Base-by-base conservation (phyloP, 2,797 vertebrate genomes). In the Florisuga fusca region DNA sequence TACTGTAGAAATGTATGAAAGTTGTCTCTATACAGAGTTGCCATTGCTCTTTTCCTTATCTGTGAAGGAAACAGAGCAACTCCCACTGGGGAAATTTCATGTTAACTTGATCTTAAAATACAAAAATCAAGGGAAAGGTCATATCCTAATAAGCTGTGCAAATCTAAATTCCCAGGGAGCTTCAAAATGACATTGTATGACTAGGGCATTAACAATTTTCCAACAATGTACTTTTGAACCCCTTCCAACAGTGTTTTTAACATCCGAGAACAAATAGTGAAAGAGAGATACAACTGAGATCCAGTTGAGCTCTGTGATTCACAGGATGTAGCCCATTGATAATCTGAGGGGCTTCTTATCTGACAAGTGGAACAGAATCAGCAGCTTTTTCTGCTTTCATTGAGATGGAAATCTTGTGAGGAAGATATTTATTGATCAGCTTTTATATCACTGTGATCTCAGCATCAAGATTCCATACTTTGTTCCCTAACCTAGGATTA, bases 51-150 rank as follows among this genome's bases (percentile, higher is more conserved):
- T 96, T 99, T 98, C 97, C 97, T 99, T 98, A 98, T 99, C 98
- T 98, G 97, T 81, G 94, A 95, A 99, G 99, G 99, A 99, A 99
- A 98, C 98, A 93, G 97, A 97, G 93, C 91, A 97, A 97, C 97
- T 98, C 99, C 98, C 99, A 96, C 94, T 98, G 98, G 99, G 98
- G 98, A 98, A 98, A 98, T 99, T 98, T 98, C 96, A 97, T 98
- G 97, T 98, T 98, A 98, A 98, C 98, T 98, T 84, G 97, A 98
- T 98, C 98, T 98, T 99, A 99, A 99, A 99, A 99, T 98, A 99
- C 19, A 99, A 98, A 97, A 99, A 98, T 98, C 97, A 96, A 98
- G 98, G 96, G 98, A 99, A 98, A 98, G 99, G 98, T 99, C 98
- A 98, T 96, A 98, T 98, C 98, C 98, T 99, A 97, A 98, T 97